Percentiles rank a stretch among this genome's conserved stretches.
Evolutionary conservation across 1,140 invertebrate species (phyloP).

Genomic region (Drosophila mauritiana): DNA sequence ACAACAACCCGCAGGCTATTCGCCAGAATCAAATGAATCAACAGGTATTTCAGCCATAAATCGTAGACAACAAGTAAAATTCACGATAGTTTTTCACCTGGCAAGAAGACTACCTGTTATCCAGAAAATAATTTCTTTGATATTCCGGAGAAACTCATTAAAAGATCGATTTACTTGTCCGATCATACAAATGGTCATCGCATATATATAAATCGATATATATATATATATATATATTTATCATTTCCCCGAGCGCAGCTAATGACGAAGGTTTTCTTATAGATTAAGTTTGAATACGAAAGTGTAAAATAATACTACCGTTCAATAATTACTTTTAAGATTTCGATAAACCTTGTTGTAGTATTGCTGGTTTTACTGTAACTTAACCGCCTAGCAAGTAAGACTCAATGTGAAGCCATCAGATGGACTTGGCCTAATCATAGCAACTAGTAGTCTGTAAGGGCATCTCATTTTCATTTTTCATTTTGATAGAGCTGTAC

Average conservation of each 20-base stretch:
- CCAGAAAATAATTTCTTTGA: constrained; percentile 25
- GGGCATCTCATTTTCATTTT: constrained; percentile 21
- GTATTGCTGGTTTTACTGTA: constrained; percentile 13
- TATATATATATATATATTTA: not conserved
- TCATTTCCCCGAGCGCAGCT: constrained; percentile 4
- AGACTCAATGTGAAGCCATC: constrained; percentile 37
- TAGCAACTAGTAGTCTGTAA: constrained; percentile 27
- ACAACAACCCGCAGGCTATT: constrained; percentile 36
- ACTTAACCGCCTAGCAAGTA: constrained; percentile 32
- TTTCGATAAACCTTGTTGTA: not conserved
- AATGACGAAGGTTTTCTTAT: not conserved
- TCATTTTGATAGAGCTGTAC: constrained; percentile 25
- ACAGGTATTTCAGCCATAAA: constrained; percentile 59
- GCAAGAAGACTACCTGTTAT: constrained; percentile 36
- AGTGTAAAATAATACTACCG: constrained; percentile 18
- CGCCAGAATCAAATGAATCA: constrained; percentile 56
- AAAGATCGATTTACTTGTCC: not conserved
- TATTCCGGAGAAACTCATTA: constrained; percentile 33
- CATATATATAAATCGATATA: not conserved
- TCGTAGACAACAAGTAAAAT: not conserved
- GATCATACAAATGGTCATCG: not conserved
- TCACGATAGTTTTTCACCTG: constrained; percentile 1
- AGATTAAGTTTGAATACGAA: constrained; percentile 21
- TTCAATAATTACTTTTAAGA: constrained; percentile 24
- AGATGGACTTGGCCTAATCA: constrained; percentile 44